These are phyloP conservation scores for Dendroctonus valens DNA, from an alignment of 1,140 invertebrate genomes.

Conservation along the genomic window DNA sequence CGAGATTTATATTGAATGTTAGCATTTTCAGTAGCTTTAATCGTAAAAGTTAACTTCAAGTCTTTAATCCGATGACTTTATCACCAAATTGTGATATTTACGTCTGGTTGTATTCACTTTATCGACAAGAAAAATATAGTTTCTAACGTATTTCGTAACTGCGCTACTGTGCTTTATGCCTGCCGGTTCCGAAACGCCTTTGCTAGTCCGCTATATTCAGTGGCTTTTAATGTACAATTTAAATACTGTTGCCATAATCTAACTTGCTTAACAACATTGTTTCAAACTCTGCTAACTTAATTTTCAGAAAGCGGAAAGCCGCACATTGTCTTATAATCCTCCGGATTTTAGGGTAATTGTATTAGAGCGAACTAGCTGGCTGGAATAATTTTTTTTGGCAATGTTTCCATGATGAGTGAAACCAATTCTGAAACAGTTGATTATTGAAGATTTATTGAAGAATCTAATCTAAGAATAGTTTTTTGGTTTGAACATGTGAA, in stretches of 20 bases:
- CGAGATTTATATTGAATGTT: too few relatives aligned
- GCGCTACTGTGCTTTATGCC: too few relatives aligned
- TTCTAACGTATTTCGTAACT: too few relatives aligned
- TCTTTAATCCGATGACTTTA: too few relatives aligned
- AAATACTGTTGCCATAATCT: conserved; percentile 49
- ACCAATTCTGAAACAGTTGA: background rate
- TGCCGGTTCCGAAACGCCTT: conserved; percentile 13
- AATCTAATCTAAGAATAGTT: background rate
- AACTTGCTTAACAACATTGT: conserved; percentile 45
- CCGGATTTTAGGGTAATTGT: conserved; percentile 29
- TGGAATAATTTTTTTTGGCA: background rate
- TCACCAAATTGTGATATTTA: too few relatives aligned
- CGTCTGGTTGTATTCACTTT: too few relatives aligned
- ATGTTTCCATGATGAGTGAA: background rate
- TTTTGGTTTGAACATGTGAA: background rate
- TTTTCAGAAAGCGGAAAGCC: conserved; percentile 33
- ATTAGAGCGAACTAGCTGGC: background rate
- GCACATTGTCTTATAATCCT: conserved; percentile 34
- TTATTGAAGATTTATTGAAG: background rate
- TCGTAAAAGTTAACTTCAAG: too few relatives aligned
- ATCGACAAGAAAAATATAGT: too few relatives aligned
- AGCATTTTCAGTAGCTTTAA: too few relatives aligned
- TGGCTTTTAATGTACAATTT: conserved; percentile 49
- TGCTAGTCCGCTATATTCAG: conserved; percentile 3
- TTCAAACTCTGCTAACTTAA: conserved; percentile 36